Evolutionary conservation across 2,797 vertebrate genomes (phyloP).

Genomic region (Tarsius wallacei): DNA sequence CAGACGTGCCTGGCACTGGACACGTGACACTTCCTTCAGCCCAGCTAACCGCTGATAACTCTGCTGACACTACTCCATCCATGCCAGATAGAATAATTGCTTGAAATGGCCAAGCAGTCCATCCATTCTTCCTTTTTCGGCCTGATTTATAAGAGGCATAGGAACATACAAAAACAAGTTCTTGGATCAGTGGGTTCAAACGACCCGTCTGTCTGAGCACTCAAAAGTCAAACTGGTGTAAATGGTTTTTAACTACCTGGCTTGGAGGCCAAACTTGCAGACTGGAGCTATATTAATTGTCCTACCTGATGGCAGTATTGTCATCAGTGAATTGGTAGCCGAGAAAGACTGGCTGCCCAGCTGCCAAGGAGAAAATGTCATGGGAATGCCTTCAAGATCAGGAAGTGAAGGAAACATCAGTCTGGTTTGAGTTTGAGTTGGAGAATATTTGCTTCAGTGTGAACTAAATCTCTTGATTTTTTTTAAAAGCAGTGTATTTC

Average conservation of each 20-base stretch:
- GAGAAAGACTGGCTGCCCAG: neutral
- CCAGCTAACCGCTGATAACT: conserved; percentile 64
- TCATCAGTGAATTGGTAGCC: neutral
- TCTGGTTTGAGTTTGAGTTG: conserved; percentile 52
- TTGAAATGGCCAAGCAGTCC: conserved; percentile 33
- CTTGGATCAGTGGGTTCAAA: conserved; percentile 67
- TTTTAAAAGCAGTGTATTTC: neutral
- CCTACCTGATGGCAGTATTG: neutral
- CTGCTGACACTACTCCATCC: neutral
- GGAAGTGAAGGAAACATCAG: neutral
- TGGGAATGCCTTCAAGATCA: conserved; percentile 25
- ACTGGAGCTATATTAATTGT: neutral
- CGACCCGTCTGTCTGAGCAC: conserved; percentile 52
- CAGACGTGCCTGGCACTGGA: conserved; percentile 48
- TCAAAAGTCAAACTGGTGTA: conserved; percentile 64
- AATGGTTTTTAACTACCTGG: conserved; percentile 59
- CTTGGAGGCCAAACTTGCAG: conserved; percentile 17
- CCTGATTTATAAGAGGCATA: conserved; percentile 72
- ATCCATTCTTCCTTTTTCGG: conserved; percentile 42
- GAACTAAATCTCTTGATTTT: conserved; percentile 30
- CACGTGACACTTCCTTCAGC: conserved; percentile 58
- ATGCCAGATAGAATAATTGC: conserved; percentile 67
- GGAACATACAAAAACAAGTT: conserved; percentile 64
- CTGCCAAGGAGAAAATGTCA: neutral
- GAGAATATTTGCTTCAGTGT: conserved; percentile 36